Evolutionary conservation across 2,113 vertebrate species (phyloP).

Genomic region (Formicarius rufipectus): DNA sequence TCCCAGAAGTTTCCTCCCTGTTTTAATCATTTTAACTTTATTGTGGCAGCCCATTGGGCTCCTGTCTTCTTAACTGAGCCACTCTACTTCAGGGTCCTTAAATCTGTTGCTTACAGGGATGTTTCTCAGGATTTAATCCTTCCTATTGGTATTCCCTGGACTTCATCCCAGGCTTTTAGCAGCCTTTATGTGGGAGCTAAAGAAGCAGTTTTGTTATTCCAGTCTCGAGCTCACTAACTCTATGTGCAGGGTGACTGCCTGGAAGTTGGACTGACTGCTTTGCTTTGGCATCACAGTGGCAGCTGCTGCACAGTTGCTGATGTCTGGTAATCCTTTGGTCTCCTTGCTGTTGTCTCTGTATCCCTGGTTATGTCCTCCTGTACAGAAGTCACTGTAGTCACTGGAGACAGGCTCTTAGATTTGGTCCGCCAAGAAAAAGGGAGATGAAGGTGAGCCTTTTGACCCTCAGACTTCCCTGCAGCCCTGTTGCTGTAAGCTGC

Average conservation of each 20-base stretch:
- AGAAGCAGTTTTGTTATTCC: constrained; percentile 20
- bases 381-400: neutral
- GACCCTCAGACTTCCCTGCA: accelerated
- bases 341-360: neutral
- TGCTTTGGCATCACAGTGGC: accelerated
- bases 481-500: neutral
- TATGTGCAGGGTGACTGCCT: neutral
- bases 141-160: neutral
- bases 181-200: neutral
- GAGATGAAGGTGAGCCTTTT: neutral
- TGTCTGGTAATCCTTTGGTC: neutral
- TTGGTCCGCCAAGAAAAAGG: neutral
- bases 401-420: neutral
- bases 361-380: neutral
- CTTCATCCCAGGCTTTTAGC: neutral
- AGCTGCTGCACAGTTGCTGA: neutral
- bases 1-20: neutral
- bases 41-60: neutral
- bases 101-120: neutral
- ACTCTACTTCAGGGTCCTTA: neutral
- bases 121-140: neutral
- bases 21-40: neutral
- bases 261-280: neutral
- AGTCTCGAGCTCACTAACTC: neutral
- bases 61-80: neutral